Base-by-base conservation (phyloP, 2,113 vertebrate genomes). In the Vulpes lagopus region DNA sequence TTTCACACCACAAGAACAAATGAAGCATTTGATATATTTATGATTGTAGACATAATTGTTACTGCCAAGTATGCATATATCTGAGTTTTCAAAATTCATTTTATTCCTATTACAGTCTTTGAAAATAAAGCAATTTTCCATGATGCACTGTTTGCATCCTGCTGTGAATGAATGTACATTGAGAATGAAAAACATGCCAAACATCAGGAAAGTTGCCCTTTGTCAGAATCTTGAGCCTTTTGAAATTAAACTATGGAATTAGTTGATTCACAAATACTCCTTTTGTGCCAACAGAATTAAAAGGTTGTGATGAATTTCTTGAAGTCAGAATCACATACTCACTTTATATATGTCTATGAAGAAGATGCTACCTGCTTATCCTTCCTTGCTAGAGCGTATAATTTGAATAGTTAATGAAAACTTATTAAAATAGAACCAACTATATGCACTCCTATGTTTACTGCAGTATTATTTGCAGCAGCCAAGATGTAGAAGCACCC, bases 1-100 rank as follows among this genome's bases (percentile, higher is more conserved):
- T 95, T 93, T 35, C 35, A 94, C 11, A 82, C 43, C 35, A 59
- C 35, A 22, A 74, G 62, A 91, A 49, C 51, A 89, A 92, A 93
- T 91, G 83, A 96, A 4, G 73, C 49, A 81, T 87, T 91, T 94
- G 74, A 83, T 96, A 92, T 91, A 80, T 90, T 95, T 95, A 35
- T 20, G 19, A 76, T 94, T 90, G 5, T 53, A 65, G 55, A 19
- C 49, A 95, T 81, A 90, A 94, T 96, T 96, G 57, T 64, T 95
- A 25, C 35, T 94, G 27, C 60, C 32, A 23, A 67, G 38, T 64
- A 71, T 85, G 53, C 1, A 80, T 84, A 49, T 89, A 73, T 76
- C 12, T 91, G 67, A 3, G 6, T 94, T 88, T 95, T 87, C 53
- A 89, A 94, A 85, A 65, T 95, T 51, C 20, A 82, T 90, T 96